phyloP scores from a whole-genome alignment of 2,888 invertebrate genomes.

The Philereme transversata region DNA sequence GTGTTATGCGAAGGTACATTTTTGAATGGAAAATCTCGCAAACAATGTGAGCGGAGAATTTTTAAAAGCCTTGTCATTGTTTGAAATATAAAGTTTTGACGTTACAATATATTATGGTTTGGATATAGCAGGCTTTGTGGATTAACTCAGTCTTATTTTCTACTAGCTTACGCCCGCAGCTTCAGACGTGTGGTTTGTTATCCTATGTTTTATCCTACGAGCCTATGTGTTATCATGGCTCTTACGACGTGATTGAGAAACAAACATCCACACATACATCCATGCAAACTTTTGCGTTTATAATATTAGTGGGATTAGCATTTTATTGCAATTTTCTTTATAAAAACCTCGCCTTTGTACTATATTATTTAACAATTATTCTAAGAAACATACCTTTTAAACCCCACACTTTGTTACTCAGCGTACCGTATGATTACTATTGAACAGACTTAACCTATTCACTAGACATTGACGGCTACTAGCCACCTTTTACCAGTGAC shows the following conservation, averaged over 20 bases:
- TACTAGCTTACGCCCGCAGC: background rate
- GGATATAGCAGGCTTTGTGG: conserved; percentile 11
- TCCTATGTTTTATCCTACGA: too few species aligned
- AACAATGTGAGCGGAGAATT: conserved; percentile 33
- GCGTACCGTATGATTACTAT: conserved; percentile 15
- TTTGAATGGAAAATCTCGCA: conserved; percentile 18
- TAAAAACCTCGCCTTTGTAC: background rate
- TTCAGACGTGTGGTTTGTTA: too few species aligned
- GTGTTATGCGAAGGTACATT: conserved; percentile 27
- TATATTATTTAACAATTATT: background rate
- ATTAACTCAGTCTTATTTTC: conserved; percentile 8
- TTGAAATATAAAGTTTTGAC: conserved; percentile 41
- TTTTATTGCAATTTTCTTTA: background rate
- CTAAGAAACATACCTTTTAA: conserved; percentile 1
- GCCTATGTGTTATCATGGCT: too few species aligned
- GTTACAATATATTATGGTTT: conserved; percentile 27
- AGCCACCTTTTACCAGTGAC: conserved; percentile 1
- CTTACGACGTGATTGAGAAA: too few species aligned
- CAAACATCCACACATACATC: too few species aligned
- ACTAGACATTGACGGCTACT: conserved; percentile 7
- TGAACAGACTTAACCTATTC: conserved; percentile 13
- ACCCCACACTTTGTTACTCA: conserved; percentile 7
- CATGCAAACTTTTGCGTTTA: too few species aligned
- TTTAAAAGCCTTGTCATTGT: conserved; percentile 41
- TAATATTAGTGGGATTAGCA: too few species aligned